Evolutionary conservation across 2,888 invertebrate species (phyloP).

Genomic region (Athalia cordata): DNA sequence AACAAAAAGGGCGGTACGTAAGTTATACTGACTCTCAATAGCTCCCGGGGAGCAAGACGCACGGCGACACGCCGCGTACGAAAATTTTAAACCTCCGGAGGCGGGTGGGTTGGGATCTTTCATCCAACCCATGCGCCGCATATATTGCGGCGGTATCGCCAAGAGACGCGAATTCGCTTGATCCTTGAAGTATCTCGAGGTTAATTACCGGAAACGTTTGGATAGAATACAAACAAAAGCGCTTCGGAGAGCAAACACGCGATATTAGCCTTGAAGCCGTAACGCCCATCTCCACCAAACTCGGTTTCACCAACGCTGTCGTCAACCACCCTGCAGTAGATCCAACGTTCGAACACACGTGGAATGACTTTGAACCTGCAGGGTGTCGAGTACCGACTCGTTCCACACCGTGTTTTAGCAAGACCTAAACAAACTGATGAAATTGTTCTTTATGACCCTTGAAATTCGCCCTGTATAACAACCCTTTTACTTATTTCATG

Average conservation of each 20-base stretch:
- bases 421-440: constrained; percentile 38
- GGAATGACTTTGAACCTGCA: constrained; percentile 30
- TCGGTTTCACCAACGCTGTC: not conserved
- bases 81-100: not conserved
- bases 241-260: constrained; percentile 39
- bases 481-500: constrained; percentile 20
- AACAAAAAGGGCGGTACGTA: too few relatives aligned
- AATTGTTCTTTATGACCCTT: constrained; percentile 43
- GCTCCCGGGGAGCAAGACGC: too few relatives aligned
- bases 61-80: not conserved
- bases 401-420: constrained; percentile 35
- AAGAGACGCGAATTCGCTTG: constrained; percentile 17
- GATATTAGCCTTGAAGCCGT: constrained; percentile 38
- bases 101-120: too few relatives aligned
- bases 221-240: constrained; percentile 43
- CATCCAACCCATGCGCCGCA: too few relatives aligned
- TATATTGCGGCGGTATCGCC: not conserved
- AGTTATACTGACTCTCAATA: too few relatives aligned
- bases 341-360: constrained; percentile 2
- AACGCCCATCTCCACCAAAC: constrained; percentile 7
- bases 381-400: constrained; percentile 27
- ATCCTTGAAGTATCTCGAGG: constrained; percentile 38
- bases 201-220: constrained; percentile 39
- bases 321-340: not conserved
- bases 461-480: constrained; percentile 17